Conservation (phyloP, 2,797 vertebrate species). For the Sorex maritimensis region DNA sequence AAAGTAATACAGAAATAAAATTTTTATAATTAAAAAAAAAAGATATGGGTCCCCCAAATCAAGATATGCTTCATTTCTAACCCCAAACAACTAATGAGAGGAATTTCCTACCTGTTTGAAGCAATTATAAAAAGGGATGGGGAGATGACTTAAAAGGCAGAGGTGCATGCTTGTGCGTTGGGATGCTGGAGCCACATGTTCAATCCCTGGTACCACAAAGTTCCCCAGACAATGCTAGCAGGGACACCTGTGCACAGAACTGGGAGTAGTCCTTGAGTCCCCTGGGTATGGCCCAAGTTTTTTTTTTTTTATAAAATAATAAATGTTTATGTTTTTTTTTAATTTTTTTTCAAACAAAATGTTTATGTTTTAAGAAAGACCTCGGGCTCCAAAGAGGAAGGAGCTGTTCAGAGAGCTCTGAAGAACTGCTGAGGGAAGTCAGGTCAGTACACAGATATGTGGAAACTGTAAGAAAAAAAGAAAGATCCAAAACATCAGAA, state of each 20-base stretch:
- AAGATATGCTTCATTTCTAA: slow-evolving; percentile 23
- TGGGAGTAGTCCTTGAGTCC: background rate
- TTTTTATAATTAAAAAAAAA: background rate
- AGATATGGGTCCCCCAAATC: background rate
- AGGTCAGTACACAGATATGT: no score
- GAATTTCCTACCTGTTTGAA: slow-evolving; percentile 26
- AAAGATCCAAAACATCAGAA: no score
- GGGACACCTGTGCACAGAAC: no score
- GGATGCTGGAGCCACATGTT: no score
- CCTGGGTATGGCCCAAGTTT: no score
- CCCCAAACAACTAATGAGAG: slow-evolving; percentile 24
- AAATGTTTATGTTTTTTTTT: no score
- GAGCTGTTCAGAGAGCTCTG: background rate
- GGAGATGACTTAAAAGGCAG: no score
- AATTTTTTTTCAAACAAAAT: no score
- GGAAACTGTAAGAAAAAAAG: no score
- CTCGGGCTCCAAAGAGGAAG: background rate
- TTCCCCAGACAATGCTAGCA: background rate
- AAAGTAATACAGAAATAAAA: background rate
- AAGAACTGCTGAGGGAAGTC: background rate
- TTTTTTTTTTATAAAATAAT: no score
- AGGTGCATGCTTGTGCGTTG: no score
- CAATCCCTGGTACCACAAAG: background rate
- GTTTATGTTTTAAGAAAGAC: no score
- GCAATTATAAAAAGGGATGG: background rate